These are phyloP conservation scores for Camponotus pennsylvanicus DNA, from an alignment of 1,140 invertebrate species.

Conservation along the genomic window DNA sequence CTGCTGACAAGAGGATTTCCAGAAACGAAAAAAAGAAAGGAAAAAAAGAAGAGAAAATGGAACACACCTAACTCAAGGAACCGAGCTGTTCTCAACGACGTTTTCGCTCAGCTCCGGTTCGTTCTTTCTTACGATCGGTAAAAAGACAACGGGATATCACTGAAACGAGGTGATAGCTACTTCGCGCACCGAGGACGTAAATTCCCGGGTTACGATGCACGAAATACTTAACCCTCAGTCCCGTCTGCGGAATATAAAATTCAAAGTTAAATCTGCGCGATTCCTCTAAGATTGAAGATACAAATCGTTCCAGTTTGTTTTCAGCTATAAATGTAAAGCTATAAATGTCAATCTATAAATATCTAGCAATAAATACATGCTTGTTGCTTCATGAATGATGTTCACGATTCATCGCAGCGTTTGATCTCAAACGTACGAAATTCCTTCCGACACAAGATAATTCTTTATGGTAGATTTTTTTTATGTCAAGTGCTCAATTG, in stretches of 20 bases:
- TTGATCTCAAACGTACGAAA: neutral
- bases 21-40: neutral
- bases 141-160: conserved; percentile 29
- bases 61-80: neutral
- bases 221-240: conserved; percentile 19
- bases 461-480: neutral
- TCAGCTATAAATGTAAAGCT: neutral
- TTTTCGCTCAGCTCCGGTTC: neutral
- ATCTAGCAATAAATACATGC: neutral
- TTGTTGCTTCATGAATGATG: neutral
- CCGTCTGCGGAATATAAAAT: neutral
- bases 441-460: neutral
- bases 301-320: too few species aligned
- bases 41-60: neutral
- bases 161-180: neutral
- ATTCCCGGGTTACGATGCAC: conserved; percentile 19
- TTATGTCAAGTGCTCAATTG: neutral
- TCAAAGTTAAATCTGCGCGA: neutral
- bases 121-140: conserved; percentile 30
- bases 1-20: conserved; percentile 33
- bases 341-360: too few species aligned
- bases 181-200: conserved; percentile 26
- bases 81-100: conserved; percentile 6
- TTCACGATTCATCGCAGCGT: neutral
- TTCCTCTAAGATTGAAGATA: neutral